Base-by-base conservation (phyloP, 2,888 invertebrate species). In the Aporophyla nigra region DNA sequence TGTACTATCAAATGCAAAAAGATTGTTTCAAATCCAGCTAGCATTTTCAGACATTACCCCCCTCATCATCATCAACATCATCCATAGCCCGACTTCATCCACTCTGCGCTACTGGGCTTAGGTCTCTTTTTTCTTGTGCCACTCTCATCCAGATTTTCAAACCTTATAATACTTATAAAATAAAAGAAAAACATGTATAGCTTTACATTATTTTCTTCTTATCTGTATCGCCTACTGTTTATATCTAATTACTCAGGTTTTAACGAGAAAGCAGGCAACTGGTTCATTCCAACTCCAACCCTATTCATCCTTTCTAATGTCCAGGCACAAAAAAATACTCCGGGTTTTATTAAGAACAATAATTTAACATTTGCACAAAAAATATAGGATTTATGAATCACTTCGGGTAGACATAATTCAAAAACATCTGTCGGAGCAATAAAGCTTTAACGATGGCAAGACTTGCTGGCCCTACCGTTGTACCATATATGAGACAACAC, bases 391-490 rank as follows among this genome's bases (percentile, higher is more conserved):
- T 90, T 91, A 93, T 91, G 90, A 91, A 92, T 91, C 88, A 89
- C 89, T 91, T 88, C 89, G 90, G 89, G 88, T 88, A 87, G 91
- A 89, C 88, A 91, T 93, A 92, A 92, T 94, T 93, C 93, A 92
- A 93, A 93, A 93, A 93, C 94, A 94, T 93, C 93, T 94, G 94
- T 90, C 85, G 90, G 68, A 74, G 91, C 89, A 90, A 92, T 94
- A 94, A 94, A 94, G 89, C 88, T 92, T 94, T 94, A 93, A 94
- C 93, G 94, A 92, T 90, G 82, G 86, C 83, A 89, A 89, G 90
- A 89, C 87, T 91, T 90, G 86, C 86, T 76, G 67, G 76, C 84
- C 83, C 71, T 82, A 54, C 80, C 82, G 78, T 87, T 88, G 88
- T 86, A 87, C 87, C 79, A 84, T 85, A 84, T 83, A 87, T 81